A percentile compares a stretch with the other conserved stretches of the same genome.
These are phyloP conservation scores for Acanthopleura granulata DNA, from an alignment of 2,888 invertebrate species.

Conservation along the genomic window DNA sequence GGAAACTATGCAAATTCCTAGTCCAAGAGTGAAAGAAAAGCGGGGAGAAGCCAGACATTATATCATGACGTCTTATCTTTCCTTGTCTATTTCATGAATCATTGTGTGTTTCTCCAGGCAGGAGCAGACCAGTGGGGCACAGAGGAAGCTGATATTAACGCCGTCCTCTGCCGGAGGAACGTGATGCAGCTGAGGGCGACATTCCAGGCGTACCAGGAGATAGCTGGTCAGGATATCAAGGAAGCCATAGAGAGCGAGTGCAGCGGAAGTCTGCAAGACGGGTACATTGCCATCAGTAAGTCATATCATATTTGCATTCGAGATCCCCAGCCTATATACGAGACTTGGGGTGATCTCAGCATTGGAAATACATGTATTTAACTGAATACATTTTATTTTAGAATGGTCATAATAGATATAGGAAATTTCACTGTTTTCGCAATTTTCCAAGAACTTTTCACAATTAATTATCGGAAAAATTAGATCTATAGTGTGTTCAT, in stretches of 20 bases:
- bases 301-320: neutral
- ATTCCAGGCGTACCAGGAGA: conserved; percentile 43
- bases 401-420: too few species aligned
- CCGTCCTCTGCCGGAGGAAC: conserved; percentile 50
- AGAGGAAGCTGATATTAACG: conserved; percentile 57
- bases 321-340: too few species aligned
- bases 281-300: conserved; percentile 54
- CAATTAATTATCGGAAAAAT: neutral
- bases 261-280: conserved; percentile 45
- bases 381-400: neutral
- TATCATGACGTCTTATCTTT: too few species aligned
- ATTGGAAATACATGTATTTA: neutral
- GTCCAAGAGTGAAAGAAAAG: too few species aligned
- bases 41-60: too few species aligned
- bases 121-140: conserved; percentile 57
- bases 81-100: too few species aligned
- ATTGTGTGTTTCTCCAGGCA: conserved; percentile 40
- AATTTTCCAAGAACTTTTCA: neutral
- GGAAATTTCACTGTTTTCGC: too few species aligned
- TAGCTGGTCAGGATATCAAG: conserved; percentile 42
- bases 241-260: conserved; percentile 51
- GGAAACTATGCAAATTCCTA: too few species aligned
- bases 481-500: too few species aligned
- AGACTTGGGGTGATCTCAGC: too few species aligned
- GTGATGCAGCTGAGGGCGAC: conserved; percentile 44